Percentiles rank a stretch among this genome's conserved stretches.
phyloP scores from a whole-genome alignment of 2,113 vertebrate species.

The Xiphophorus couchianus region DNA sequence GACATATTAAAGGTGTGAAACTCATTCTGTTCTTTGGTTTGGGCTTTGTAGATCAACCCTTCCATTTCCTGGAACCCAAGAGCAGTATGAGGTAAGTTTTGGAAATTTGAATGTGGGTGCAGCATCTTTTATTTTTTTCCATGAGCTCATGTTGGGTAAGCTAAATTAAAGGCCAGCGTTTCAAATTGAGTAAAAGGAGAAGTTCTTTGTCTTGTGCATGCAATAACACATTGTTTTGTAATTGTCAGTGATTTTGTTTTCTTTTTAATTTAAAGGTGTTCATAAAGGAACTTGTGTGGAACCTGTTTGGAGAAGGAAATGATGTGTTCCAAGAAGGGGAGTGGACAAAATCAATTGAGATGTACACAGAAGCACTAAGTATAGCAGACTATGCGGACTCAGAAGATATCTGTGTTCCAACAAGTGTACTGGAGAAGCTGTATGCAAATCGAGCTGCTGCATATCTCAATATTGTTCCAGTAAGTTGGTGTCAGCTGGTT shows the following conservation, averaged over 20 bases:
- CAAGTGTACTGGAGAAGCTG: constrained; percentile 87
- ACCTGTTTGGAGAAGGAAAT: constrained; percentile 95
- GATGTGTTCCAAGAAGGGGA: constrained; percentile 89
- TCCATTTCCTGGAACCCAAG: constrained; percentile 91
- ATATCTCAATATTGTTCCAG: constrained; percentile 89
- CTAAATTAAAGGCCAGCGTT: not conserved
- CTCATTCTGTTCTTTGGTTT: not conserved
- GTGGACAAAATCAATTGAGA: constrained; percentile 88
- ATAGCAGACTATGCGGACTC: constrained; percentile 93
- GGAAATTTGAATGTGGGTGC: not conserved
- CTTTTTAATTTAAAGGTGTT: constrained; percentile 82
- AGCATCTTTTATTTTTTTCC: not conserved
- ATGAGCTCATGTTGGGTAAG: not conserved
- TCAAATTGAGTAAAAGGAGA: not conserved
- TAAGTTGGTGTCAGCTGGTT: constrained; percentile 38
- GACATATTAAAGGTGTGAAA: not conserved
- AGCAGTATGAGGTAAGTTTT: constrained; percentile 90
- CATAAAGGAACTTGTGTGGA: constrained; percentile 89
- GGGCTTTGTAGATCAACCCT: constrained; percentile 86
- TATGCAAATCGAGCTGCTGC: constrained; percentile 93
- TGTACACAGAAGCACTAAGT: constrained; percentile 92
- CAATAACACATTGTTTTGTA: not conserved
- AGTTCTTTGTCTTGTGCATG: not conserved
- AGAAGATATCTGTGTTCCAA: constrained; percentile 88
- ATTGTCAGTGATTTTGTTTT: not conserved